Evolutionary conservation across 1,140 invertebrate genomes (phyloP).

Genomic region (Danaus plexippus): DNA sequence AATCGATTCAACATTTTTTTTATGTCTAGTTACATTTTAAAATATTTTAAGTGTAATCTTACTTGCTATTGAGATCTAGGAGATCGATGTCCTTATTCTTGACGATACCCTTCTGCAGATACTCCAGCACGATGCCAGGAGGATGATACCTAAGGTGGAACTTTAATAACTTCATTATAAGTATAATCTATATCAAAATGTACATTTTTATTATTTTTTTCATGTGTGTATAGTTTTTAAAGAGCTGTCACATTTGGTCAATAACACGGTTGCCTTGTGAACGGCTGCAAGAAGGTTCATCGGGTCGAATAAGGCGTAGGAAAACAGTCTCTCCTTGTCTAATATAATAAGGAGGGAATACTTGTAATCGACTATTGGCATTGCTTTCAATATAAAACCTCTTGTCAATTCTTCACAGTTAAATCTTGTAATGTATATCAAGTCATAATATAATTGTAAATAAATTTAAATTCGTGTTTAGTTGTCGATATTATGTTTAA

Average conservation of each 20-base stretch:
- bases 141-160: constrained; percentile 80
- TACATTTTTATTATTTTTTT: constrained; percentile 16
- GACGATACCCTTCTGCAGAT: constrained; percentile 70
- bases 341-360: no score
- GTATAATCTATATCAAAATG: constrained; percentile 6
- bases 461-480: no score
- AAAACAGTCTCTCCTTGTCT: no score
- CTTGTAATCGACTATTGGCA: no score
- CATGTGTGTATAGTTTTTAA: constrained; percentile 18
- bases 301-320: no score
- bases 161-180: constrained; percentile 75
- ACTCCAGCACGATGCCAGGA: constrained; percentile 76
- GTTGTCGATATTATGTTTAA: no score
- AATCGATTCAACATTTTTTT: neutral
- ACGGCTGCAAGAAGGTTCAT: constrained; percentile 12
- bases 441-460: no score
- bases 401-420: no score
- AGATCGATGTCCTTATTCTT: constrained; percentile 78
- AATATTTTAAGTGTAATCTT: constrained; percentile 27
- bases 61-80: constrained; percentile 73
- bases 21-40: neutral
- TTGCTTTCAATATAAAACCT: no score
- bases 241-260: constrained; percentile 48
- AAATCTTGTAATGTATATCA: no score
- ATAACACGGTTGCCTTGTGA: constrained; percentile 45